A percentile compares a stretch with the other conserved stretches of the same genome.
Conservation (phyloP, 92 coral and sea anemone genomes). For the Palythoa grandiflora region DNA sequence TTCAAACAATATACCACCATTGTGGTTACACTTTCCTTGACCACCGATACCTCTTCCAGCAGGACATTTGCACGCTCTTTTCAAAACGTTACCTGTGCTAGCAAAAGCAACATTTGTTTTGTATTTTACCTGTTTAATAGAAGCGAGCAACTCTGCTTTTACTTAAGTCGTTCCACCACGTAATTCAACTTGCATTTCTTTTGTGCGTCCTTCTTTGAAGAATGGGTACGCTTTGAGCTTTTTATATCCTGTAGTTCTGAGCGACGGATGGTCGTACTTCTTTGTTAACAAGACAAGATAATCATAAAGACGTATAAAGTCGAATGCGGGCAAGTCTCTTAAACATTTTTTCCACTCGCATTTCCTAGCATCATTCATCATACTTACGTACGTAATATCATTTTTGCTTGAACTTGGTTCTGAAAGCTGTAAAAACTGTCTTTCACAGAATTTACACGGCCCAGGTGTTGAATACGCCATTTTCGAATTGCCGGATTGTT, state of each 20-base stretch:
- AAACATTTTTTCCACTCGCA: constrained; percentile 58
- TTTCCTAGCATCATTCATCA: constrained; percentile 42
- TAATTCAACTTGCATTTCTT: constrained; percentile 46
- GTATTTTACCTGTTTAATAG: constrained; percentile 25
- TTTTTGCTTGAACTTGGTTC: neutral
- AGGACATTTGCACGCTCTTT: neutral
- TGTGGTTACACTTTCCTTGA: no score
- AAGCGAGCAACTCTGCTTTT: constrained; percentile 36
- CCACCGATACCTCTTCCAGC: constrained; percentile 33
- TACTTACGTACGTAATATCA: constrained; percentile 52
- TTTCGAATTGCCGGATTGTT: no score
- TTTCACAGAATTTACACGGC: neutral
- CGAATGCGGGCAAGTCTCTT: constrained; percentile 58
- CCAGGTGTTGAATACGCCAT: neutral
- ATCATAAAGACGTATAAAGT: constrained; percentile 38
- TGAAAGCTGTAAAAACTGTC: neutral
- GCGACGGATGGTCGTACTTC: constrained; percentile 56
- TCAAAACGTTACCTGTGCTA: neutral
- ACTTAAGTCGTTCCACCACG: constrained; percentile 26
- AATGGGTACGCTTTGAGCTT: constrained; percentile 69
- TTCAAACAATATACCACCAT: no score
- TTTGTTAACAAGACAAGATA: constrained; percentile 61
- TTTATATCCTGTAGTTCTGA: constrained; percentile 58
- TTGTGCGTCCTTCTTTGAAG: constrained; percentile 73
- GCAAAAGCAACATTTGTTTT: neutral